Evolutionary conservation across 2,888 invertebrate species (phyloP).

Genomic region (Malacosoma neustria): DNA sequence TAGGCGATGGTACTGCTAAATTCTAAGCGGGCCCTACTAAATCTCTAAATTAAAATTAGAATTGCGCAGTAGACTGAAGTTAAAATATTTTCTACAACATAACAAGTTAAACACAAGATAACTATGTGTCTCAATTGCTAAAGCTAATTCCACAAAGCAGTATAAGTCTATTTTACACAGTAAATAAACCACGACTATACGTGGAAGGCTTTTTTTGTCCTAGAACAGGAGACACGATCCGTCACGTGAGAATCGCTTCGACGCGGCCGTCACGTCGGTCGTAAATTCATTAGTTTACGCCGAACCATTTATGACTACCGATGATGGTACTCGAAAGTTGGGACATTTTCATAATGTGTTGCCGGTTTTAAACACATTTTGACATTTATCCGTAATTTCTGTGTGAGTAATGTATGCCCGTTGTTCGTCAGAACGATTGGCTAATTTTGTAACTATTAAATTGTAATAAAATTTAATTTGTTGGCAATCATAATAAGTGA

Average conservation of each 20-base stretch:
- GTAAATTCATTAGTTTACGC: conserved; percentile 35
- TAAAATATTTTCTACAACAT: background rate
- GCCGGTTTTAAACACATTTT: conserved; percentile 22
- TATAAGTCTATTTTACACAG: background rate
- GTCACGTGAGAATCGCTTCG: conserved; percentile 27
- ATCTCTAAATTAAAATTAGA: no score
- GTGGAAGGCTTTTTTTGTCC: conserved; percentile 14
- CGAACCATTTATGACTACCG: conserved; percentile 19
- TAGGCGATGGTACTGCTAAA: no score
- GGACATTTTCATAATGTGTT: conserved; percentile 19
- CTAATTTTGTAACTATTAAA: no score
- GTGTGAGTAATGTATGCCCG: conserved; percentile 16
- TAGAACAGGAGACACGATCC: conserved; percentile 28
- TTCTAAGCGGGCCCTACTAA: no score
- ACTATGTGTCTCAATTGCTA: no score
- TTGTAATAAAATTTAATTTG: no score
- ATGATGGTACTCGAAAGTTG: conserved; percentile 21
- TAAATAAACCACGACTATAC: background rate
- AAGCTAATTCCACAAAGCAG: no score
- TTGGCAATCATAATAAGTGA: no score
- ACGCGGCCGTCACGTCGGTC: conserved; percentile 29
- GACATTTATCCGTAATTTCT: conserved; percentile 18
- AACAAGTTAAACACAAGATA: background rate
- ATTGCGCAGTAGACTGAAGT: no score
- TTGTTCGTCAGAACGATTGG: background rate